Evolutionary conservation across 2,888 invertebrate genomes (phyloP), one percentile per base, ranked within the genome.

Genomic region (Deilephila elpenor): DNA sequence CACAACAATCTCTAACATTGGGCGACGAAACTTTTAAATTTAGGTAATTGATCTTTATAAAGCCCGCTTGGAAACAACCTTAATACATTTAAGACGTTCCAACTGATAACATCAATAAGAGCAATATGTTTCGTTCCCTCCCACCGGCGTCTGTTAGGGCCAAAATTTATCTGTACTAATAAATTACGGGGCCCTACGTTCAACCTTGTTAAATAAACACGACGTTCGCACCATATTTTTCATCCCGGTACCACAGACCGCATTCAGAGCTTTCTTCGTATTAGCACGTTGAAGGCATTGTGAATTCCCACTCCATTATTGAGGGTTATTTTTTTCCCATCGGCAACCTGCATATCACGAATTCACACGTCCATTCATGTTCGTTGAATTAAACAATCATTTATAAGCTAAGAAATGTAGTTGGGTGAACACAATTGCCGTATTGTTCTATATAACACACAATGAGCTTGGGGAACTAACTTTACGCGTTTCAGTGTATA

Each of bases 81-180:
- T 74, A 76, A 80, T 81, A 78, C 75, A 75, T 78, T 78, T 70
- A 78, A 72, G 74, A 76, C 80, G 77, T 78, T 78, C 78, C 76
- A 75, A 78, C 81, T 83, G 88, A 86, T 89, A 88, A 86, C 87
- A 83, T 84, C 88, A 88, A 89, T 88, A 84, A 82, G 79, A 78
- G 86, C 84, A 84, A 86, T 88, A 87, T 84, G 86, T 86, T 87
- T 81, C 77, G 80, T 82, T 67, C 79, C 82, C 80, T 78, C 81
- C 82, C 80, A 73, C 80, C 77, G 78, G 79, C 82, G 79, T 73
- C 79, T 83, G 86, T 89, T 85, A 87, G 87, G 87, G 86, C 86
- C 85, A 82, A 87, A 91, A 91, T 91, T 92, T 92, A 92, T 92
- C 88, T 90, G 80, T 80, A 81, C 89, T 89, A 89, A 91, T 91